A percentile compares a stretch with the other conserved stretches of the same genome.
phyloP scores from a whole-genome alignment of 2,113 vertebrate genomes.

The Sarotherodon lohbergeri region DNA sequence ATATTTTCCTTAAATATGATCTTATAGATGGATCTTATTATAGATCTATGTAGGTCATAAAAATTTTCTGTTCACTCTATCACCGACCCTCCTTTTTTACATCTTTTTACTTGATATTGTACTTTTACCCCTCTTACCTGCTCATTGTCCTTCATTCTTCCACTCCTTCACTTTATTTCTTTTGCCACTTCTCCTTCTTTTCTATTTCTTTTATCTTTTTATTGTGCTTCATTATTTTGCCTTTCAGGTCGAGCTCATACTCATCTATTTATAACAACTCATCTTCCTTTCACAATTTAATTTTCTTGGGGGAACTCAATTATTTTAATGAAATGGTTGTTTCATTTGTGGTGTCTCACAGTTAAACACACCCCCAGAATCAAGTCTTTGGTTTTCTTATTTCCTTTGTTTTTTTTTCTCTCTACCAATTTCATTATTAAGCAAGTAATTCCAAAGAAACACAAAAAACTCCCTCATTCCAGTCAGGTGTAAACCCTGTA shows the following conservation, averaged over 20 bases:
- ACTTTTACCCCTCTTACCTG: not conserved
- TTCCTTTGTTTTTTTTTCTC: fast-evolving
- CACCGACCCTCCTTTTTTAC: not conserved
- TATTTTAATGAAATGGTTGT: not conserved
- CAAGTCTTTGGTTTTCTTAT: not conserved
- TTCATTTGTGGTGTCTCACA: not conserved
- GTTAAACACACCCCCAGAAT: not conserved
- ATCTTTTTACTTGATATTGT: not conserved
- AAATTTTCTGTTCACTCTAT: not conserved
- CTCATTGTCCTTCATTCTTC: not conserved
- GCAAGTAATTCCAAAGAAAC: fast-evolving
- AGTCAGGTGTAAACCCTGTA: not conserved
- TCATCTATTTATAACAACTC: not conserved
- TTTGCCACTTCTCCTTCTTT: not conserved
- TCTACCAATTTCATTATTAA: not conserved
- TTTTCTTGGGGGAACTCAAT: not conserved
- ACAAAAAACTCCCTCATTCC: not conserved
- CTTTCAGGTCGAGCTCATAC: not conserved
- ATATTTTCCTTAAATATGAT: not conserved
- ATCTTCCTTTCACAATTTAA: not conserved
- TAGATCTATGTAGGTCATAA: not conserved
- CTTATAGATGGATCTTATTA: not conserved
- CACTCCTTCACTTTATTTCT: not conserved
- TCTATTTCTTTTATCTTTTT: not conserved
- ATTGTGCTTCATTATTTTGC: not conserved